Conservation (phyloP, 1,140 invertebrate genomes). For the Diorhabda sublineata region DNA sequence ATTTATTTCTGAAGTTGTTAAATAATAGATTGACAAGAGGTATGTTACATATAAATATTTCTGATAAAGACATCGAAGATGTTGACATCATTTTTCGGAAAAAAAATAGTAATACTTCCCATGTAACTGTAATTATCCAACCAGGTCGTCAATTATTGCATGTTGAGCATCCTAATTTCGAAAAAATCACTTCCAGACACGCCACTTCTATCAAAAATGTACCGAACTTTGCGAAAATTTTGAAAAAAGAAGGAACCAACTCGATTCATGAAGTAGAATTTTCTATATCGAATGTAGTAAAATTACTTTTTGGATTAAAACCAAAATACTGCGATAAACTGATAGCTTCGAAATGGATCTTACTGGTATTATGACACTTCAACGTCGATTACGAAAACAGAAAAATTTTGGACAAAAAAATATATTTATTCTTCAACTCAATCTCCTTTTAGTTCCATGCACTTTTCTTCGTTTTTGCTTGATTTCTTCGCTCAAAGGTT, state of each 20-base stretch:
- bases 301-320: conserved; percentile 98
- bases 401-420: too few species aligned
- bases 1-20: conserved; percentile 93
- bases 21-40: conserved; percentile 99
- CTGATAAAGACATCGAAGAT: conserved; percentile 97
- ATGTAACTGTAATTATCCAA: conserved; percentile 96
- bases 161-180: conserved; percentile 96
- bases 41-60: conserved; percentile 96
- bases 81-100: conserved; percentile 99
- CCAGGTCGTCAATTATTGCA: conserved; percentile 88
- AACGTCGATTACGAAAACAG: conserved; percentile 63
- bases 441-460: too few species aligned
- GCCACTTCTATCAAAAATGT: conserved; percentile 81
- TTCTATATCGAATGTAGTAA: conserved; percentile 99
- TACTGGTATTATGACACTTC: conserved; percentile 75
- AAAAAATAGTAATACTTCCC: conserved; percentile 90
- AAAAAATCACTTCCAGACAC: conserved; percentile 89
- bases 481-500: too few species aligned
- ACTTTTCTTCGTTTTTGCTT: too few species aligned
- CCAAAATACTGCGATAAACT: conserved; percentile 95
- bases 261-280: conserved; percentile 94
- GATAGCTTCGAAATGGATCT: conserved; percentile 92
- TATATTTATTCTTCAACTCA: too few species aligned
- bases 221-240: conserved; percentile 84
- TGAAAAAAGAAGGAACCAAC: conserved; percentile 92